phyloP scores from a whole-genome alignment of 2,113 vertebrate species.

The Indicator maculatus region DNA sequence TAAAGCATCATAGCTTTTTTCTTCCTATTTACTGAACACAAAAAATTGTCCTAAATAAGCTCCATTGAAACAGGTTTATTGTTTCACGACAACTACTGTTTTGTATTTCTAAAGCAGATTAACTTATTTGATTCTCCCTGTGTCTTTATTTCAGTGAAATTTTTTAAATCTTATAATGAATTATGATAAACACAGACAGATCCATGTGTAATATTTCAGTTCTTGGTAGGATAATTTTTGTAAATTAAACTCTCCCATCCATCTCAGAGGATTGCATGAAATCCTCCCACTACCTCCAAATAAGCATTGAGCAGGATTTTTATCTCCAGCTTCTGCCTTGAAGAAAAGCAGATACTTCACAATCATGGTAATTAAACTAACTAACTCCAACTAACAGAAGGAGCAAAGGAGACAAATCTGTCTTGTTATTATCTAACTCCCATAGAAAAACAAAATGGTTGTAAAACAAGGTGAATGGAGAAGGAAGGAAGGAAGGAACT shows the following conservation, averaged over 20 bases:
- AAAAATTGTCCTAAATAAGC: not conserved
- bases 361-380: not conserved
- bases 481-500: not conserved
- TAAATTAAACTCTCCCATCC: not conserved
- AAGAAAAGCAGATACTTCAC: not conserved
- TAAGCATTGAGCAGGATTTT: not conserved
- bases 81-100: not conserved
- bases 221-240: not conserved
- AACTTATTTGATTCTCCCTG: not conserved
- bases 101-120: not conserved
- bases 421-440: not conserved
- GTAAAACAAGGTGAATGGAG: not conserved
- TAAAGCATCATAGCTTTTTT: not conserved
- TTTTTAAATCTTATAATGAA: not conserved
- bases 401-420: not conserved
- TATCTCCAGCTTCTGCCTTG: not conserved
- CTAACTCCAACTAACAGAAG: not conserved
- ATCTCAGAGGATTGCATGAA: not conserved
- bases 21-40: not conserved
- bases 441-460: not conserved
- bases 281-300: not conserved
- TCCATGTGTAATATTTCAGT: not conserved
- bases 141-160: not conserved
- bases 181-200: not conserved
- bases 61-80: not conserved